Conservation (phyloP, 2,113 vertebrate genomes). For the Sterna hirundo region DNA sequence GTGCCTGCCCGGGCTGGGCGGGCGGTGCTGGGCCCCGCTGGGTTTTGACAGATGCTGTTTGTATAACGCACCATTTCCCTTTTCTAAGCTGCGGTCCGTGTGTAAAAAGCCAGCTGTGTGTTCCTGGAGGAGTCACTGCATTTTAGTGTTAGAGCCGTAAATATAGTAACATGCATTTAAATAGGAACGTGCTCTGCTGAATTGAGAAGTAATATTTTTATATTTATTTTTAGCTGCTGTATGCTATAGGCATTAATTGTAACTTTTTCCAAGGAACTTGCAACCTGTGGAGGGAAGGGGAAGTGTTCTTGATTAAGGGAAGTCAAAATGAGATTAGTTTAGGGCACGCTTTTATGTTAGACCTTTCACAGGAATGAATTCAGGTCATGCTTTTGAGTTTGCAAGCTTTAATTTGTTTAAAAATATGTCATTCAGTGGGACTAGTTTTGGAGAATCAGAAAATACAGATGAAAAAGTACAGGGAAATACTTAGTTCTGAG, state of each 20-base stretch:
- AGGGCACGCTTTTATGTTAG: not conserved
- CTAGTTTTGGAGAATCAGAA: not conserved
- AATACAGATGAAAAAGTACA: not conserved
- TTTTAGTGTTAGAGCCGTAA: not conserved
- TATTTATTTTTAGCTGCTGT: not conserved
- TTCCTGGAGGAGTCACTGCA: not conserved
- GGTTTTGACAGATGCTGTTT: not conserved
- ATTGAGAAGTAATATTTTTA: not conserved
- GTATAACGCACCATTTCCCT: accelerated
- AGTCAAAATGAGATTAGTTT: not conserved
- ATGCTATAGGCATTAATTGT: not conserved
- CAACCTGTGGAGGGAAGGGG: not conserved
- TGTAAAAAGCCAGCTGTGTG: not conserved
- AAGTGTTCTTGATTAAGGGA: not conserved
- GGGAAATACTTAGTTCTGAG: not conserved
- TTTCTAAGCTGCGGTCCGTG: not conserved
- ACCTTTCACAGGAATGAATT: not conserved
- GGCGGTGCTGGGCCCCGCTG: not conserved
- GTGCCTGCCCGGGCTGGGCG: not conserved
- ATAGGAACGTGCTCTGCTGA: not conserved
- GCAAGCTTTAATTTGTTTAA: not conserved
- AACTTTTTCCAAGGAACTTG: not conserved
- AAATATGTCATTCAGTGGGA: not conserved
- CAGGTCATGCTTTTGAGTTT: not conserved
- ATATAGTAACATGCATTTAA: not conserved